Evolutionary conservation across 2,797 vertebrate species (phyloP).

Genomic region (Brotula barbata): DNA sequence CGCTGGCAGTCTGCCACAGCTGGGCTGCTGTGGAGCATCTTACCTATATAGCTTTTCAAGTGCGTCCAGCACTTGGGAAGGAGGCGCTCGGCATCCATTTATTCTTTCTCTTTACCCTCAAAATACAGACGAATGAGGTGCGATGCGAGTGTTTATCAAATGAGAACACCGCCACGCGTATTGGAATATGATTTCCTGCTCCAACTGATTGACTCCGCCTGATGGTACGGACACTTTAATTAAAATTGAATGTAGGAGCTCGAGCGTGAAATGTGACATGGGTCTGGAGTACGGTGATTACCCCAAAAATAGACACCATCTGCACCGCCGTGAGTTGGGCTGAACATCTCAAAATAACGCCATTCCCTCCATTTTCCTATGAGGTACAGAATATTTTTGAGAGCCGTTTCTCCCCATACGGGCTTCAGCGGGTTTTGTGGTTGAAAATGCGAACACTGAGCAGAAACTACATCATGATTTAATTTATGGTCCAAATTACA

Average conservation of each 20-base stretch:
- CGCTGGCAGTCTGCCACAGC: no score
- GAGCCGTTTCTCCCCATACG: neutral
- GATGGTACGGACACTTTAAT: conserved; percentile 47
- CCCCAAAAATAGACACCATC: conserved; percentile 43
- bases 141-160: neutral
- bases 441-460: conserved; percentile 5
- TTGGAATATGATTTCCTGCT: conserved; percentile 13
- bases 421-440: conserved; percentile 18
- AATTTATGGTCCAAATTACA: neutral
- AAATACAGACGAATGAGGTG: conserved; percentile 3
- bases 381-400: conserved; percentile 20
- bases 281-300: conserved; percentile 51
- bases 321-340: conserved; percentile 18
- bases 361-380: neutral
- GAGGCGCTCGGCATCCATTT: no score
- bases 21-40: no score
- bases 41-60: no score
- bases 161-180: conserved; percentile 20
- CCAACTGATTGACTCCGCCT: conserved; percentile 36
- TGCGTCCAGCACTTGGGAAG: no score
- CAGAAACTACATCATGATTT: conserved; percentile 1
- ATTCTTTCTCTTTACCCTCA: neutral
- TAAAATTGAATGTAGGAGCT: conserved; percentile 69
- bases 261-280: conserved; percentile 70
- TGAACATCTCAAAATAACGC: conserved; percentile 45